Base-by-base conservation (phyloP, 2,113 vertebrate species). In the Archilochus colubris region DNA sequence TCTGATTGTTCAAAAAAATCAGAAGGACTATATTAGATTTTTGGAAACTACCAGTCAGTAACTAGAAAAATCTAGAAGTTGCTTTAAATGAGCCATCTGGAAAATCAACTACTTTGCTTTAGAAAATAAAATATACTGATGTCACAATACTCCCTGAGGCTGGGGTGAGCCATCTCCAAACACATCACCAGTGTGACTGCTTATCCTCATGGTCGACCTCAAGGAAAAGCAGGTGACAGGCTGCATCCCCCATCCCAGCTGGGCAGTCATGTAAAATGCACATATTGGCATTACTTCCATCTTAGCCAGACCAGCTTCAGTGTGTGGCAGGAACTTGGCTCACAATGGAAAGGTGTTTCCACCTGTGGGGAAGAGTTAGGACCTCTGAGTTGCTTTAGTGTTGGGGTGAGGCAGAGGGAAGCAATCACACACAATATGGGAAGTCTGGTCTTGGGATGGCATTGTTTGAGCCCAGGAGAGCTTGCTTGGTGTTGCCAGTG, bases 341-440 rank as follows among this genome's bases (percentile, higher is more conserved):
- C 28, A 20, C 21, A 58, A 30, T 21, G 8, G 25, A 27, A 68
- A 68, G 22, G 14, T 50, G 25, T 61, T 80, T 62, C 61, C 24
- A 27, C 25, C 18, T 2, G 0, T 36, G 30, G 40, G 43, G 15
- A 24, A 38, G 55, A 24, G 62, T 43, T 0, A 0, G 40, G 40
- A 63, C 62, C 16, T 70, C 44, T 22, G 0, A 1, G 51, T 33
- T 63, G 28, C 27, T 14, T n/a, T 10, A 6, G 10, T 57, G 36
- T 40, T 48, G 16, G 20, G 9, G 20, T 48, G 44, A 79, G 28
- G 46, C 44, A 46, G n/a, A 54, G 43, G 31, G n/a, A 66, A 20
- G 25, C 25, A 16, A 12, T 36, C 6, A 3, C 2, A 22, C 14
- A 13, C 0, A 0, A 3, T 64, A 24, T 28, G 58, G 43, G 7